Percentiles rank a stretch among this genome's conserved stretches.
Conservation (phyloP, 1,140 invertebrate genomes). For the Brachionus calyciflorus region DNA sequence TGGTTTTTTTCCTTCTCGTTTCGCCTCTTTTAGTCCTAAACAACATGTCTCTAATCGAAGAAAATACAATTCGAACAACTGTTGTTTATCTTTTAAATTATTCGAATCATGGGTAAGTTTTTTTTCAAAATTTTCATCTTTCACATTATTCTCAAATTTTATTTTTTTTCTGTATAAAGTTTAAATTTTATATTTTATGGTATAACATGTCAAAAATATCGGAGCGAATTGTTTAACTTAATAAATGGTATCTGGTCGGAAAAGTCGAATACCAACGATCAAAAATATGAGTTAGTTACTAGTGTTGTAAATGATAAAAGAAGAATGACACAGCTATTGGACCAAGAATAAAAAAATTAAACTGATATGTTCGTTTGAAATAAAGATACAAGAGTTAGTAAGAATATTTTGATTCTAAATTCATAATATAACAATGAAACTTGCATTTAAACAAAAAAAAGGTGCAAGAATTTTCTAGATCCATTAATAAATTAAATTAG, state of each 20-base stretch:
- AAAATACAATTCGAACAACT: constrained; percentile 16
- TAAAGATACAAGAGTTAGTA: background rate
- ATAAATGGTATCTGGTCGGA: background rate
- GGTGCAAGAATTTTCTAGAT: background rate
- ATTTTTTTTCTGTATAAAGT: background rate
- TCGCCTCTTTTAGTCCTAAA: constrained; percentile 41
- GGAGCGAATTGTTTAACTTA: constrained; percentile 12
- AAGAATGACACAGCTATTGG: background rate
- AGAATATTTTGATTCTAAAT: constrained; percentile 24
- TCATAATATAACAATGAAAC: too few relatives aligned
- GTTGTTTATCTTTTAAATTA: constrained; percentile 33
- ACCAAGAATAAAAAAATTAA: background rate
- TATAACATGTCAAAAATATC: constrained; percentile 45
- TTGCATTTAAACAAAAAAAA: too few relatives aligned
- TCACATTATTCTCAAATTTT: background rate
- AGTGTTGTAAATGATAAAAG: constrained; percentile 16
- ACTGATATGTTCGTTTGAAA: background rate
- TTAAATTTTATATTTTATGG: constrained; percentile 47
- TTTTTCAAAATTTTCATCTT: background rate
- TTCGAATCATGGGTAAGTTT: constrained; percentile 40
- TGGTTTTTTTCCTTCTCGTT: constrained; percentile 39
- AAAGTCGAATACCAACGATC: background rate
- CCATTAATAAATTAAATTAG: background rate
- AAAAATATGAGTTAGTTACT: constrained; percentile 25
- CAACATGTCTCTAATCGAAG: background rate